These are phyloP conservation scores for Cossypha dichroa DNA, from an alignment of 2,797 vertebrate genomes.

Conservation along the genomic window DNA sequence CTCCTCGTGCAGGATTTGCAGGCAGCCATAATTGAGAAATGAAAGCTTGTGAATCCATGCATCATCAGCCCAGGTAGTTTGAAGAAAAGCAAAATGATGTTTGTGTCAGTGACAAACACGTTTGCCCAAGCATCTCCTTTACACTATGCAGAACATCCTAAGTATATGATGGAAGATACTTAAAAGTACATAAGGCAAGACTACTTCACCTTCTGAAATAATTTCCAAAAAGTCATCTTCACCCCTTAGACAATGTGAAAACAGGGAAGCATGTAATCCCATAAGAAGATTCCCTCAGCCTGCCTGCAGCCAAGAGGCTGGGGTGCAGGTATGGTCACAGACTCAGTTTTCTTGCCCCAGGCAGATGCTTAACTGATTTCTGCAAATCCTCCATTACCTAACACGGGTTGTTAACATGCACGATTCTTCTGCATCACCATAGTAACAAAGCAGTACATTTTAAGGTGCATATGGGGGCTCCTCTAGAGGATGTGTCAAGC, in stretches of 20 bases:
- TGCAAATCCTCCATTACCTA: conserved; percentile 54
- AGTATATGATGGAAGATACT: not conserved
- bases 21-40: not conserved
- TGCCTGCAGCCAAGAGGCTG: not conserved
- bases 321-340: not conserved
- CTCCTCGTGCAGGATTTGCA: not conserved
- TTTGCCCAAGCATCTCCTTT: not conserved
- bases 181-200: not conserved
- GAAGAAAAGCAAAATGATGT: not conserved
- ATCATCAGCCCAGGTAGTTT: not conserved
- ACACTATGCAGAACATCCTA: not conserved
- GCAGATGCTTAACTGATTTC: conserved; percentile 32
- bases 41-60: not conserved
- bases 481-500: conserved; percentile 48
- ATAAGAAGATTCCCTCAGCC: not conserved
- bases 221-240: not conserved
- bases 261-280: not conserved
- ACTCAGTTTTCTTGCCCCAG: not conserved
- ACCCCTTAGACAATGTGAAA: not conserved
- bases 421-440: conserved; percentile 58
- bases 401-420: not conserved
- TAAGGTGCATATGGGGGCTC: conserved; percentile 57
- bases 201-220: not conserved
- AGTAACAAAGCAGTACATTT: conserved; percentile 64
- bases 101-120: not conserved